Base-by-base conservation (phyloP, 2,888 invertebrate genomes). In the Sphaeridia pumilis region DNA sequence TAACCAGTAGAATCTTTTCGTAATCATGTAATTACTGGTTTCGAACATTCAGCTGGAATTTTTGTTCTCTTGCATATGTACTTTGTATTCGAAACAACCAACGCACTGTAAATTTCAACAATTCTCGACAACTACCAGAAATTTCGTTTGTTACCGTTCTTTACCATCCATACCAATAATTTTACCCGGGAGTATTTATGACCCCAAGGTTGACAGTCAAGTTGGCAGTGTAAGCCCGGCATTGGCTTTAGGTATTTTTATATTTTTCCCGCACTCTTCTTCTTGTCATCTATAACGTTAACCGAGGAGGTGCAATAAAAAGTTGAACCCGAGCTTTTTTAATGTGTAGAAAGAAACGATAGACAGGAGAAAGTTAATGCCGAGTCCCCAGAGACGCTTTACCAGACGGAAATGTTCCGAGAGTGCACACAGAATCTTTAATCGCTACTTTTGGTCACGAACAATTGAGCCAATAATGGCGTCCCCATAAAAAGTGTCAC, bases 391-490 rank as follows among this genome's bases (percentile, higher is more conserved):
- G n/a, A n/a, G n/a, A 38, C 38, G 5, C 38, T 38, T 38, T 38
- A 14, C 38, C 7, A 31, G 31, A 31, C 31, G 10, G 7, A 31
- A 31, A 31, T 7, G 10, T 10, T 7, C 31, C 31, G 31, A 14
- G 31, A 14, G 10, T 10, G 31, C 31, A 17, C 38, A 5, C 17
- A 38, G 38, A 38, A 38, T 38, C 38, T 38, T 38, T 14, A 38
- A 38, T 38, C 38, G 17, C 38, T 17, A 38, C 38, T 38, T 38
- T 38, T 38, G 10, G 38, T 38, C 38, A 38, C 38, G 38, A 38
- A 38, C 38, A 38, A 38, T 38, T 38, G 38, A 38, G 38, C 38
- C 38, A 38, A 38, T 38, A 38, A 38, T 38, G 10, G 38, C 14
- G 10, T 31, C 31, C 14, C 31, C 31, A n/a, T n/a, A n/a, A n/a